Conservation (phyloP, 2,113 vertebrate species). For the Upupa epops region DNA sequence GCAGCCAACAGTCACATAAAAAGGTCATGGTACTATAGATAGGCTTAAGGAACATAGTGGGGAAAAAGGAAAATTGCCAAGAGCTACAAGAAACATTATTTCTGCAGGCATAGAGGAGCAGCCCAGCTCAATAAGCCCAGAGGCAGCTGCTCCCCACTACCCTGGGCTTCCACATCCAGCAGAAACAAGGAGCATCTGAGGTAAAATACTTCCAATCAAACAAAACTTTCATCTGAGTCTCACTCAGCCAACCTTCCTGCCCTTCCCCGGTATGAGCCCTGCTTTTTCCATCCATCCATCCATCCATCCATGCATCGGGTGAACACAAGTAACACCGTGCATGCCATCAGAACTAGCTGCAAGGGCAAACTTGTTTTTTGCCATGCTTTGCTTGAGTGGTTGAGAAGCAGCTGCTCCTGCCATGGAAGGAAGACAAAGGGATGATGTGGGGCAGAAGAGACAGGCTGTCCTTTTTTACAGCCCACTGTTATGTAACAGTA, state of each 20-base stretch:
- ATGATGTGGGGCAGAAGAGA: background rate
- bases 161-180: background rate
- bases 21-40: background rate
- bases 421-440: background rate
- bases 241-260: background rate
- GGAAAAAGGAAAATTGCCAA: background rate
- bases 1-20: background rate
- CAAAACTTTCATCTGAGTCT: background rate
- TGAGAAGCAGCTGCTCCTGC: background rate
- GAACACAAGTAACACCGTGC: background rate
- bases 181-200: background rate
- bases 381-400: background rate
- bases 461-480: background rate
- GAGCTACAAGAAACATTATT: background rate
- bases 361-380: background rate
- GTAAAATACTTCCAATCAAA: background rate
- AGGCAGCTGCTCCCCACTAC: background rate
- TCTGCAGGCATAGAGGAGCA: background rate
- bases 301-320: background rate
- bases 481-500: accelerated
- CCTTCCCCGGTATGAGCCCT: background rate
- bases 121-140: background rate
- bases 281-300: background rate
- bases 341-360: background rate
- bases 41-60: background rate